Base-by-base conservation (phyloP, 2,797 vertebrate species). In the Carduelis carduelis region DNA sequence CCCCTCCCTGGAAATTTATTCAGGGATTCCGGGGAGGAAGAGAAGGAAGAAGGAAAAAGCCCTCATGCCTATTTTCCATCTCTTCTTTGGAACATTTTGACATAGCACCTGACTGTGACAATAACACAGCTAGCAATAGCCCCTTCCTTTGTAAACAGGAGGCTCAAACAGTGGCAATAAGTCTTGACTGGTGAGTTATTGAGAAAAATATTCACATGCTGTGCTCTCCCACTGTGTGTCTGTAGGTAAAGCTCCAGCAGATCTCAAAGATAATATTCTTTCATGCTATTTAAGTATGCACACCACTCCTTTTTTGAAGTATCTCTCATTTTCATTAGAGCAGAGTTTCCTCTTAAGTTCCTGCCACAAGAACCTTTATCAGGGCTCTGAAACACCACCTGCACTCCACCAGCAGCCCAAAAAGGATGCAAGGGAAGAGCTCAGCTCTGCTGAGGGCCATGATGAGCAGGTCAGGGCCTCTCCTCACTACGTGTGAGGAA, bases 341-440 rank as follows among this genome's bases (percentile, higher is more conserved):
- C 64, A 63, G 41, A 74, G 21, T 34, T 76, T 74, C 52, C 60
- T 20, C 13, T 5, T 24, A 39, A 35, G 35, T 59, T 14, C 28
- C 35, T 49, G n/a, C 26, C 63, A 46, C 4, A 34, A 11, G 79
- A 89, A 34, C 23, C 16, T 76, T 64, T n/a, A 37, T 9, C 43
- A 63, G 74, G 2, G 35, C 49, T 34, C 61, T 2, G 0, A 23
- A 81, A 59, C 32, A 41, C 12, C 49, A n/a, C 21, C 26, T 0
- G 0, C 0, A 0, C 35, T 35, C 41, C 22, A 8, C 61, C 13
- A 66, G 52, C 14, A 14, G 27, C 46, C 69, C 39, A 13, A 83
- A 64, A 24, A 0, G 0, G 52, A 19, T 0, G 2, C 0, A 0
- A 74, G 34, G 23, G 50, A 79, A 64, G 27, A n/a, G 35, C 32